These are phyloP conservation scores for Tyrannus savana DNA, from an alignment of 2,113 vertebrate genomes.

Conservation along the genomic window DNA sequence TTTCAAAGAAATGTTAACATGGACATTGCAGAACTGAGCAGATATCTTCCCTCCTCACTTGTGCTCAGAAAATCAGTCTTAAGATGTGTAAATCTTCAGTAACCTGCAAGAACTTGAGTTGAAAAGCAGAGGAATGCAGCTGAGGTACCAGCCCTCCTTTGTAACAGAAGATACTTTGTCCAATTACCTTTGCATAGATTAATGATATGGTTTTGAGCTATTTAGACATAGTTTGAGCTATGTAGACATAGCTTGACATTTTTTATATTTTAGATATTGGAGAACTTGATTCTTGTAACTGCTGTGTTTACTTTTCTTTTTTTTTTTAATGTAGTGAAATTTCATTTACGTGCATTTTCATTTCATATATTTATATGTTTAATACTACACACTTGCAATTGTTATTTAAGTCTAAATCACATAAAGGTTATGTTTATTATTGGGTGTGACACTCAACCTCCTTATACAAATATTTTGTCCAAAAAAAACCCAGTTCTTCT, in stretches of 20 bases:
- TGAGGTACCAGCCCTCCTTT: not conserved
- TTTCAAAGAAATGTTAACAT: not conserved
- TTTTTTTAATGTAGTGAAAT: not conserved
- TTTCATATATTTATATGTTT: not conserved
- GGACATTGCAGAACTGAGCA: not conserved
- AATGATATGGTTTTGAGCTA: not conserved
- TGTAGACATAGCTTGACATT: not conserved
- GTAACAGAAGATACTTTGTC: not conserved
- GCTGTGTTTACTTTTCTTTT: not conserved
- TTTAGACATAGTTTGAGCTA: not conserved
- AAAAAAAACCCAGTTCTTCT: fast-evolving
- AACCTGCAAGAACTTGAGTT: not conserved
- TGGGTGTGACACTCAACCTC: not conserved
- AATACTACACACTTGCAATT: not conserved
- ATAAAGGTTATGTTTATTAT: not conserved
- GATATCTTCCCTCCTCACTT: not conserved
- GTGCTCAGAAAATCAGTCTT: not conserved
- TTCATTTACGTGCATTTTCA: not conserved
- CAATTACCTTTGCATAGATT: no score
- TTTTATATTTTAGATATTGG: not conserved
- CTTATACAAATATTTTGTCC: not conserved
- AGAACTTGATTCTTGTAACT: not conserved
- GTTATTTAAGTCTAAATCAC: not conserved
- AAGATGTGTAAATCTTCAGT: not conserved
- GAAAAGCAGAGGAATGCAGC: not conserved